Conservation (phyloP, 2,113 vertebrate genomes). For the Archilochus colubris region DNA sequence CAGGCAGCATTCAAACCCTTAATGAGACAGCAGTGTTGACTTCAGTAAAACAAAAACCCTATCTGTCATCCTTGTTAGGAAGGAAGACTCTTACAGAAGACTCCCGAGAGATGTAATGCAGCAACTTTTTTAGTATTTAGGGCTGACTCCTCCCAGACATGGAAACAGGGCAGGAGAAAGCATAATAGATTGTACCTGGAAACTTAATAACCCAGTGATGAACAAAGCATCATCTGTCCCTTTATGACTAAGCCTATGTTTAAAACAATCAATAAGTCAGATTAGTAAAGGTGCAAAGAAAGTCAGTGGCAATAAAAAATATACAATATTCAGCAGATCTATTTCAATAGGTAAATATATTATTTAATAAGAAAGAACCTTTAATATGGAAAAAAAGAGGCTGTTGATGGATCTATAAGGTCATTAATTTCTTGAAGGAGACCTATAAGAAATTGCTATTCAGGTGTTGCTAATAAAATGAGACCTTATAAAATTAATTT, state of each 20-base stretch:
- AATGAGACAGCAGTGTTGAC: not conserved
- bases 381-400: not conserved
- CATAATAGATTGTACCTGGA: not conserved
- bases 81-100: not conserved
- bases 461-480: not conserved
- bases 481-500: not conserved
- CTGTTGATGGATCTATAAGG: not conserved
- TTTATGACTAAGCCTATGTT: not conserved
- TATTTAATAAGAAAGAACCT: not conserved
- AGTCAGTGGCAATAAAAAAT: not conserved
- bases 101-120: not conserved
- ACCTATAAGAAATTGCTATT: not conserved
- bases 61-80: not conserved
- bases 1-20: not conserved
- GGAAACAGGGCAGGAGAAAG: not conserved
- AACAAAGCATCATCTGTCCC: not conserved
- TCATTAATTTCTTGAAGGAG: not conserved
- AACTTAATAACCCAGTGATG: not conserved
- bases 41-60: not conserved
- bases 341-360: not conserved
- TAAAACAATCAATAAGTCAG: not conserved
- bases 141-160: not conserved
- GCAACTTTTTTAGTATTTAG: not conserved
- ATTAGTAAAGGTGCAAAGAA: not conserved
- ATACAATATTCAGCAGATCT: not conserved